Percentiles rank a stretch among this genome's conserved stretches.
Evolutionary conservation across 2,113 vertebrate genomes (phyloP).

Genomic region (Loxodonta africana): DNA sequence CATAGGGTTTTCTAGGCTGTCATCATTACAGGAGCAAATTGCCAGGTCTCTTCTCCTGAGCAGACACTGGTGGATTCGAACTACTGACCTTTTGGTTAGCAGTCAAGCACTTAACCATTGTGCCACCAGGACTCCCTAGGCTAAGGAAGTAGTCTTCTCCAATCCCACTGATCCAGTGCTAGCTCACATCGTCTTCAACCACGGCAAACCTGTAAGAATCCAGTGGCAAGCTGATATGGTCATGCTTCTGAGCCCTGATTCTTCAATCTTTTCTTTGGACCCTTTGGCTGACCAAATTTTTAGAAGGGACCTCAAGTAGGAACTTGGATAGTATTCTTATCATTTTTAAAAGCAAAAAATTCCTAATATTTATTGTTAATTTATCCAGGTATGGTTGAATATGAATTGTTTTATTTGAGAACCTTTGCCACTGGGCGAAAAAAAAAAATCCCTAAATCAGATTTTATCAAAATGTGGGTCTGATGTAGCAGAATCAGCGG

Average conservation of each 20-base stretch:
- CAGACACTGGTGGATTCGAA: neutral
- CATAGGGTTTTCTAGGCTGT: neutral
- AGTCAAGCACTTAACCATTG: neutral
- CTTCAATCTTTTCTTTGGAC: neutral
- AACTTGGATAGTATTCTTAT: neutral
- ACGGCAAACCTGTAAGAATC: neutral
- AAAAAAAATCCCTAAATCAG: neutral
- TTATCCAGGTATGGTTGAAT: neutral
- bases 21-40: neutral
- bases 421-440: neutral
- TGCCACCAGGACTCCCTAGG: neutral
- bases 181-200: neutral
- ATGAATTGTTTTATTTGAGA: neutral
- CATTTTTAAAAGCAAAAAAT: neutral
- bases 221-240: neutral
- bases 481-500: neutral
- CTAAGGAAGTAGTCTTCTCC: neutral
- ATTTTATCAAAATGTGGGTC: neutral
- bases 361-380: neutral
- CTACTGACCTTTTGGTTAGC: neutral
- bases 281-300: neutral
- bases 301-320: neutral
- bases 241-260: too few species aligned
- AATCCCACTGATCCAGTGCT: rapidly evolving
- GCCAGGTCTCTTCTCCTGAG: neutral